Conservation (phyloP, 1,140 invertebrate species). For the Meloidogyne chitwoodi region DNA sequence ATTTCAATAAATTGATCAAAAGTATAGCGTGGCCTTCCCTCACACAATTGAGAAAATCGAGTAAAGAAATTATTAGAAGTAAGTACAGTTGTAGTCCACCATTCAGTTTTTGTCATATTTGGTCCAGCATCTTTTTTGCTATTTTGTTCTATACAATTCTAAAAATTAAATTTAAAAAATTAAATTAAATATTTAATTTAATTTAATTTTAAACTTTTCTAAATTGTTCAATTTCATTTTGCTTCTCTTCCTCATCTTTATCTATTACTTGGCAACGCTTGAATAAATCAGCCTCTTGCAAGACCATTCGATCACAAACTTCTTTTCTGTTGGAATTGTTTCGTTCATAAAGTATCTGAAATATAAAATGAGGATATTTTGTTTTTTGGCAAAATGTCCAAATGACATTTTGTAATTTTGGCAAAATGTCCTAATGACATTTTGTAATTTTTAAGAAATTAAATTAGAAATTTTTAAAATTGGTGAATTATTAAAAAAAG, state of each 20-base stretch:
- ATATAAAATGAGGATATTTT: neutral
- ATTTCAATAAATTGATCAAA: constrained; percentile 21
- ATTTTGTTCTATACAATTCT: neutral
- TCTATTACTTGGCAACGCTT: constrained; percentile 52
- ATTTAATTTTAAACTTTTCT: constrained; percentile 8
- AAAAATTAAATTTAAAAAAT: neutral
- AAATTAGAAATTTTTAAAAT: neutral
- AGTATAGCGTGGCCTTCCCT: constrained; percentile 11
- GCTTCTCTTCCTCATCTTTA: constrained; percentile 20
- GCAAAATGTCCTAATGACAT: neutral
- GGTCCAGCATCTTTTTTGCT: neutral
- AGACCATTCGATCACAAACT: constrained; percentile 44
- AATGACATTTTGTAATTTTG: too few species aligned
- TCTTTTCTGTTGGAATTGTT: constrained; percentile 36
- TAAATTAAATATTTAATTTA: too few species aligned
- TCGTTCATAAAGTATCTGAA: constrained; percentile 34
- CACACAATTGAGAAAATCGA: constrained; percentile 14
- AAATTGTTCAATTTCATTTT: constrained; percentile 17
- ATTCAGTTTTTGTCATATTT: neutral
- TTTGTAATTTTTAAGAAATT: neutral
- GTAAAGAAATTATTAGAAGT: constrained; percentile 13
- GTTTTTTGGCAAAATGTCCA: neutral
- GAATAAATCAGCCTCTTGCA: constrained; percentile 49
- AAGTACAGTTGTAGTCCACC: neutral
- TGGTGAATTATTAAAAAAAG: constrained; percentile 15